Evolutionary conservation across 1,140 invertebrate genomes (phyloP), one percentile per base, ranked within the genome.

Genomic region (Chymomyza costata): DNA sequence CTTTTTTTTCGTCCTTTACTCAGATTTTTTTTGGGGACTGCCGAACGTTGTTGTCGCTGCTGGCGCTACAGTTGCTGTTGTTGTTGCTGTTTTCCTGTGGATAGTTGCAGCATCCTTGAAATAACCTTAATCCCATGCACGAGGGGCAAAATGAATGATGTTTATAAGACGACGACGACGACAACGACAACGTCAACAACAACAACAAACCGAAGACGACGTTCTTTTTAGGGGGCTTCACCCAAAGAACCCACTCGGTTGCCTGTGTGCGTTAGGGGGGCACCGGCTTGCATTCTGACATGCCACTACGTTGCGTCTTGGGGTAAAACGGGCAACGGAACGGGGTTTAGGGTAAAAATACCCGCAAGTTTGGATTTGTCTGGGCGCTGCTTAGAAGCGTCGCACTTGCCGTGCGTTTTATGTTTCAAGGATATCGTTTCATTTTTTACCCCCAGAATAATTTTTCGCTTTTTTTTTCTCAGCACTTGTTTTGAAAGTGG

Each of bases 71-170:
- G 46, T 45, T 58, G 31, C 35, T n/a, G 49, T 21, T 59, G 31
- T 30, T 51, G 46, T 2, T 51, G 53, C 17, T 21, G 50, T n/a
- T 64, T 43, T 25, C 19, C 18, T 19, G 48, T 8, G 43, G 52
- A 50, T 15, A 31, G 59, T 25, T 51, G 52, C 56, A 37, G 63
- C 80, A 83, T 83, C 80, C 80, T 83, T 83, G 80, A 83, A 83
- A 68, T 83, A 76, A 83, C 80, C 69, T 83, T 83, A 83, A 83
- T 83, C 81, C 81, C 73, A 58, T 51, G 67, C 66, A 64, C 63
- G 63, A 64, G 68, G 73, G 65, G 68, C 54, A 62, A 80, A 82
- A 83, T 82, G 76, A 82, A 82, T 82, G 78, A 82, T 82, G 69
- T 76, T 58, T 61, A 51, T 40, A 60, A 55, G 41, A 51, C 54